Evolutionary conservation across 2,888 invertebrate genomes (phyloP).

Genomic region (Polylopha cassiicola): DNA sequence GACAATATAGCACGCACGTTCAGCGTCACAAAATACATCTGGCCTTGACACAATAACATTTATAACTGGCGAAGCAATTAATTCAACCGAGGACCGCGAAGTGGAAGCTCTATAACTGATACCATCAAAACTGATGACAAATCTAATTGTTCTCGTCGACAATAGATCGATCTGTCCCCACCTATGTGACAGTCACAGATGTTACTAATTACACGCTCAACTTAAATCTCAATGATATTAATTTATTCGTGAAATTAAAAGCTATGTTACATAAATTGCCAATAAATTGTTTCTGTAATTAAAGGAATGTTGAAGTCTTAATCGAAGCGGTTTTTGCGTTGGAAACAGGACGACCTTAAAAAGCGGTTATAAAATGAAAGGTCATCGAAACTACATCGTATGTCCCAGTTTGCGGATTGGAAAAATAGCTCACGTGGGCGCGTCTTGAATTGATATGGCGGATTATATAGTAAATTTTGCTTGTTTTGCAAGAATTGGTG

Average conservation of each 20-base stretch:
- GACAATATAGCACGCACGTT: conserved; percentile 32
- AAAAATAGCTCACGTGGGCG: conserved; percentile 62
- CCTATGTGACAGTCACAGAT: conserved; percentile 21
- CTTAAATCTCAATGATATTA: conserved; percentile 1
- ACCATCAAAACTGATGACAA: conserved; percentile 52
- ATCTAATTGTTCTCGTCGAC: conserved; percentile 38
- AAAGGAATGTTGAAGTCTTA: conserved; percentile 21
- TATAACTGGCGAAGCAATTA: conserved; percentile 61
- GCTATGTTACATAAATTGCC: conserved; percentile 4
- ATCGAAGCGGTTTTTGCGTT: conserved; percentile 21
- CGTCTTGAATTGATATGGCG: conserved; percentile 29
- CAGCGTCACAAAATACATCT: conserved; percentile 39
- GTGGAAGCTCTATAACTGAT: conserved; percentile 51
- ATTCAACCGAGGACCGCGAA: conserved; percentile 43
- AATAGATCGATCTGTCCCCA: conserved; percentile 26
- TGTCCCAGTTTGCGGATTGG: conserved; percentile 63
- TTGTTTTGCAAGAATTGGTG: conserved; percentile 47
- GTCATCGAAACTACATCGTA: conserved; percentile 65
- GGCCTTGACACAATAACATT: conserved; percentile 73
- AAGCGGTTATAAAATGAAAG: conserved; percentile 64
- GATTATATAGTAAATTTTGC: conserved; percentile 43
- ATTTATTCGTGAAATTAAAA: conserved; percentile 10
- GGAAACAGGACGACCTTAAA: conserved; percentile 62
- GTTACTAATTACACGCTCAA: conserved; percentile 15
- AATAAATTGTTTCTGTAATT: conserved; percentile 15